Evolutionary conservation across 1,140 invertebrate species (phyloP), one percentile per base, ranked within the genome.

Genomic region (Pseudomyrmex sp.): DNA sequence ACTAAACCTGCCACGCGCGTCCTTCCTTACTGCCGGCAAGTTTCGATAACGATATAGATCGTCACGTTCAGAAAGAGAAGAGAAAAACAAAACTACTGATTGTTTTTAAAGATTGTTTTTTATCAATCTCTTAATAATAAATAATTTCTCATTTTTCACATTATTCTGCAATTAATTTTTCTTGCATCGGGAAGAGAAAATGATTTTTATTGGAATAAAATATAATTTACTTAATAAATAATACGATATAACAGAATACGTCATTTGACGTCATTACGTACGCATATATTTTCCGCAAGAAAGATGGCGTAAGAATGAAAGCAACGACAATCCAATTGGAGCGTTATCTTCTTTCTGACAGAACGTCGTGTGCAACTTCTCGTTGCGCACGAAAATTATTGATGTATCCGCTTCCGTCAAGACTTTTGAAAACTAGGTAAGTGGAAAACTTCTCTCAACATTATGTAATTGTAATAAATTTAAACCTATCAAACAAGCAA

Each of bases 391-490:
- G 15, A 18, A 56, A 58, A 76, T 66, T 68, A 77, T 46, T 1
- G 15, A 44, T n/a, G 20, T 1, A 26, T 12, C 52, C 23, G 10
- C 18, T 10, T 5, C 2, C 69, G 10, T 68, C 63, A 26, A 68
- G 52, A 35, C 7, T 63, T 77, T 46, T 2, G 35, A 68, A 58
- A 68, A 56, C 18, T 23, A 77, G 62, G 75, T 77, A 68, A 68
- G 62, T 77, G 26, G 8, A 63, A 63, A 50, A 76, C 48, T 50
- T 44, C 4, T 46, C 2, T 26, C 9, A 52, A 75, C 62, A 1
- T 50, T 18, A 62, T 75, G 61, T 13, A 44, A 75, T 15, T 48
- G 18, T 1, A 10, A 48, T 50, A 26, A 15, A 12, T 23, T 18
- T 26, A 50, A 50, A n/a, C 44, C 26, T 18, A 35, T 48, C 1